Evolutionary conservation across 2,113 vertebrate species (phyloP).

Genomic region (Machaerirhynchus nigripectus): DNA sequence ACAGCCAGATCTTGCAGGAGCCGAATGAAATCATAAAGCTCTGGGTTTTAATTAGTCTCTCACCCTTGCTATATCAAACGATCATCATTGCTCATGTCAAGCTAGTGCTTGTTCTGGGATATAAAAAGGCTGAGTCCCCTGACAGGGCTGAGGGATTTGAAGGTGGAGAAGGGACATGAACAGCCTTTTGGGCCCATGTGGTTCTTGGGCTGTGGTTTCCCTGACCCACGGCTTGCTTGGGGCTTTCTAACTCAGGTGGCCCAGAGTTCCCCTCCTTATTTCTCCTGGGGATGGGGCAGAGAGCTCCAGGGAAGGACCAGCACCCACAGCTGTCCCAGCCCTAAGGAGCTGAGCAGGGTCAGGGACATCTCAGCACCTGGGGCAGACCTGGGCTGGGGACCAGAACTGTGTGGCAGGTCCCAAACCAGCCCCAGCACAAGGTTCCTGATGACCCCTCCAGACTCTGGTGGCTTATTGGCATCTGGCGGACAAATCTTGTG

Average conservation of each 20-base stretch:
- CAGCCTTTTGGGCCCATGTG: not conserved
- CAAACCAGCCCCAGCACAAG: not conserved
- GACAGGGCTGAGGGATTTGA: not conserved
- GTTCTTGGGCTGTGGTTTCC: not conserved
- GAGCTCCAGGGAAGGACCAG: not conserved
- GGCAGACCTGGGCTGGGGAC: not conserved
- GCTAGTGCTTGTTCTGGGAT: not conserved
- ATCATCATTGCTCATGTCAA: constrained; percentile 30
- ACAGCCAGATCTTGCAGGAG: constrained; percentile 29
- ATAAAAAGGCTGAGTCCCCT: not conserved
- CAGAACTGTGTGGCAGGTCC: not conserved
- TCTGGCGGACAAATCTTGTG: not conserved
- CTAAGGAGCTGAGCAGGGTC: not conserved
- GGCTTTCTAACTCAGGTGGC: not conserved
- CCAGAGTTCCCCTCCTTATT: not conserved
- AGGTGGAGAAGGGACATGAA: not conserved
- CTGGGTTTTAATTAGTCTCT: constrained; percentile 30
- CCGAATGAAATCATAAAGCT: not conserved
- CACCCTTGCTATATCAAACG: not conserved
- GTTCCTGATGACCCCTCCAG: rapidly evolving
- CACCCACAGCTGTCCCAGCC: not conserved
- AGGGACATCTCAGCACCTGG: not conserved
- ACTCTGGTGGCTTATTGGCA: rapidly evolving
- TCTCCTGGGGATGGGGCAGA: not conserved
- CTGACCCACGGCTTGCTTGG: not conserved